phyloP scores from a whole-genome alignment of 2,113 vertebrate species.

The Syngnathus floridae region DNA sequence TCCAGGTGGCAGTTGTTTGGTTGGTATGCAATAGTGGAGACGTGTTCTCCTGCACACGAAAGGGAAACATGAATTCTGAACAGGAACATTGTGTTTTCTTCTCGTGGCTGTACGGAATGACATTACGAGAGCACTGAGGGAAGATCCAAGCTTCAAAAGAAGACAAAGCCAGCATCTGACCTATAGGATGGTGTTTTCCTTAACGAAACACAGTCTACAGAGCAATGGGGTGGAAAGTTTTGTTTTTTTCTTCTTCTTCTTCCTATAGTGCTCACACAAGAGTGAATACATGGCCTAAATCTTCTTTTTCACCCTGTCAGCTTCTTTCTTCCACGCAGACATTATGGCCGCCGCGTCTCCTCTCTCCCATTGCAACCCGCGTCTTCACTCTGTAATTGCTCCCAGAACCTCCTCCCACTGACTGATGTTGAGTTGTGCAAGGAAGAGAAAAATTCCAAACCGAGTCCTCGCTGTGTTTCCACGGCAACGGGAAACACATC shows the following conservation, averaged over 20 bases:
- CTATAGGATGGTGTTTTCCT: neutral
- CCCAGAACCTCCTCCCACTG: slow-evolving; percentile 45
- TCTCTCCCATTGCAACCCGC: slow-evolving; percentile 31
- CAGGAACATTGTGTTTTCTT: neutral
- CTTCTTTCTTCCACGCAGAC: slow-evolving; percentile 32
- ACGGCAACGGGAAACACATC: slow-evolving; percentile 45
- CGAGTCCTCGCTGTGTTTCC: slow-evolving; percentile 26
- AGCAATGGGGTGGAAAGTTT: neutral
- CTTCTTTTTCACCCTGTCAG: slow-evolving; percentile 18
- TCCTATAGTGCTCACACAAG: neutral
- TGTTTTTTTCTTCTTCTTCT: neutral
- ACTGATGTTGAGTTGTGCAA: slow-evolving; percentile 41
- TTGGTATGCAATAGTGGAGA: neutral
- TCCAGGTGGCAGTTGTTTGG: neutral
- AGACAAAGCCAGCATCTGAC: neutral
- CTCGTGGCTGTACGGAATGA: slow-evolving; percentile 2
- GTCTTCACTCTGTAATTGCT: slow-evolving; percentile 53
- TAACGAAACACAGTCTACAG: neutral
- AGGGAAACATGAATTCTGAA: neutral
- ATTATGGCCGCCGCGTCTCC: slow-evolving; percentile 39
- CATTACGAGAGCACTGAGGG: slow-evolving; percentile 4
- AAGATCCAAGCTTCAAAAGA: slow-evolving; percentile 12
- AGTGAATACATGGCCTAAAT: slow-evolving; percentile 10
- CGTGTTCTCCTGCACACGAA: neutral
- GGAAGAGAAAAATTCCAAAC: slow-evolving; percentile 43